These are phyloP conservation scores for Drosophila nr. perissopoda DNA, from an alignment of 2,888 invertebrate species.

Conservation along the genomic window DNA sequence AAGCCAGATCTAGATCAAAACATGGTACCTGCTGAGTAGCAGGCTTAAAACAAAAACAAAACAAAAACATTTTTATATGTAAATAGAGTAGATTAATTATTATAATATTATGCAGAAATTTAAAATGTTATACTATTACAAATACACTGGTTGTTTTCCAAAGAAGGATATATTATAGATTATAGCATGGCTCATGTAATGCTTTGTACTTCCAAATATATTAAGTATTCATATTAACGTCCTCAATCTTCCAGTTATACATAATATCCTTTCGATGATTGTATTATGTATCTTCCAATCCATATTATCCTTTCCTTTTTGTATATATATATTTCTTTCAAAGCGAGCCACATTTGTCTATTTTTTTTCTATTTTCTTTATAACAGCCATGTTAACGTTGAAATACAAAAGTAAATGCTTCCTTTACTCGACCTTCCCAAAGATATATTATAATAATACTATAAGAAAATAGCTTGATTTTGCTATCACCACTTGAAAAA, in stretches of 20 bases:
- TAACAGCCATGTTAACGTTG: not conserved
- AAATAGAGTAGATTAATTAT: constrained; percentile 56
- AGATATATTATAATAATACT: constrained; percentile 7
- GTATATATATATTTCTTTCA: constrained; percentile 8
- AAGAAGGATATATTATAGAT: constrained; percentile 29
- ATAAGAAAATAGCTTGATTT: constrained; percentile 10
- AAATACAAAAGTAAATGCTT: constrained; percentile 16
- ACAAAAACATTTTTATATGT: constrained; percentile 36
- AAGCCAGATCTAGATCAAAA: constrained; percentile 86
- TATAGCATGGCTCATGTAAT: constrained; percentile 32
- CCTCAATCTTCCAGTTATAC: constrained; percentile 32
- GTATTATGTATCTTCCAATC: constrained; percentile 23
- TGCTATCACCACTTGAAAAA: constrained; percentile 2
- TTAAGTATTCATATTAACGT: constrained; percentile 33
- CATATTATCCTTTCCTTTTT: constrained; percentile 11
- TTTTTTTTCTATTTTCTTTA: constrained; percentile 5
- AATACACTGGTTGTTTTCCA: constrained; percentile 35
- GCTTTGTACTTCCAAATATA: constrained; percentile 33
- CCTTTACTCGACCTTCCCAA: constrained; percentile 22
- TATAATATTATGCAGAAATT: constrained; percentile 45
- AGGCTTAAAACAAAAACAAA: constrained; percentile 10
- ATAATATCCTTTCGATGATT: constrained; percentile 18
- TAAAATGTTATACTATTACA: constrained; percentile 45
- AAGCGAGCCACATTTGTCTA: constrained; percentile 1
- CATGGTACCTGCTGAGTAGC: constrained; percentile 83